phyloP scores from a whole-genome alignment of 2,888 invertebrate genomes.

The Molorchus minor region DNA sequence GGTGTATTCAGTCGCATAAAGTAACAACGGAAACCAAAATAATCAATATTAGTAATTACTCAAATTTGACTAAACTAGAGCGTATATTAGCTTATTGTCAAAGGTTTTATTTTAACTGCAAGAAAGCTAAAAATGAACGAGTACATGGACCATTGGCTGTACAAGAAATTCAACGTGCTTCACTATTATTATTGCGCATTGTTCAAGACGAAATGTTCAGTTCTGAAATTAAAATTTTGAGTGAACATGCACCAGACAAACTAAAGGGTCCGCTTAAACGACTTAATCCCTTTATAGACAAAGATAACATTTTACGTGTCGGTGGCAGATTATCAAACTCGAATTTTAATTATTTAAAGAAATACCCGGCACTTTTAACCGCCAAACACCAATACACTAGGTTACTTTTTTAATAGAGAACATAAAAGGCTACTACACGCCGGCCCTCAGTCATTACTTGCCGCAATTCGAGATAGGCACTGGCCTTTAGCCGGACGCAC shows the following conservation, averaged over 20 bases:
- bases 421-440: slow-evolving; percentile 16
- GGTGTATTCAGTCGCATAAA: not conserved
- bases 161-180: not conserved
- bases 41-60: not conserved
- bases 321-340: slow-evolving; percentile 25
- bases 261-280: not conserved
- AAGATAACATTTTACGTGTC: slow-evolving; percentile 17
- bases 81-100: slow-evolving; percentile 56
- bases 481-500: slow-evolving; percentile 24
- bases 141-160: not conserved
- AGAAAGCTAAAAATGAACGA: not conserved
- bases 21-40: not conserved
- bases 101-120: not conserved
- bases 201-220: slow-evolving; percentile 7
- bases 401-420: slow-evolving; percentile 6
- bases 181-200: not conserved
- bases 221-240: slow-evolving; percentile 1
- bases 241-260: not conserved
- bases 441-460: slow-evolving; percentile 15
- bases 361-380: slow-evolving; percentile 15
- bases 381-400: slow-evolving; percentile 11
- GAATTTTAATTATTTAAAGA: slow-evolving; percentile 16
- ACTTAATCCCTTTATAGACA: slow-evolving; percentile 21
- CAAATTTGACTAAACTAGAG: slow-evolving; percentile 10
- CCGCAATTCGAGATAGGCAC: slow-evolving; percentile 7